phyloP scores from a whole-genome alignment of 2,797 vertebrate species.

The Oceanodroma leucorhoa region DNA sequence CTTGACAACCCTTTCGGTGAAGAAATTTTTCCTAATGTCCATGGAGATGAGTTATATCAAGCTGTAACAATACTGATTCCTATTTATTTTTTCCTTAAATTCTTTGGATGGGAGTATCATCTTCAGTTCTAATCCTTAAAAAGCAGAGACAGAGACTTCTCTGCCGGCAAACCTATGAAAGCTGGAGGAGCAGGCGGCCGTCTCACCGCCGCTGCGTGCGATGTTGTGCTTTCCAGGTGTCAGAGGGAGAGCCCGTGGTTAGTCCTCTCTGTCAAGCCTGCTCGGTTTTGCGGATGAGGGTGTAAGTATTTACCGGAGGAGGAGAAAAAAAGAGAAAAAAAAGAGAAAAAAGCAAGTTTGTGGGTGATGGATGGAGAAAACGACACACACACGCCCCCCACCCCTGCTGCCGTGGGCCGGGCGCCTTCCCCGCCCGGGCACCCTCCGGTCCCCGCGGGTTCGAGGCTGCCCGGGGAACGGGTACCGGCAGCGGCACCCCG shows the following conservation, averaged over 20 bases:
- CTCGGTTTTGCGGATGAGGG: fast-evolving
- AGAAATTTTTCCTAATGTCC: no score
- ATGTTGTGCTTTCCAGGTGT: fast-evolving
- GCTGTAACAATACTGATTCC: background rate
- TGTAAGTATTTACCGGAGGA: no score
- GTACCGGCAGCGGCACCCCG: background rate
- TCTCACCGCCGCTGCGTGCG: fast-evolving
- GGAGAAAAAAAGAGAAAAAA: background rate
- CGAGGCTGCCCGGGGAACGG: background rate
- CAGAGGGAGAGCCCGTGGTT: fast-evolving
- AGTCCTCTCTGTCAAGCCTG: fast-evolving
- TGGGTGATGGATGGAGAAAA: background rate
- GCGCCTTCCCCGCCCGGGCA: no score
- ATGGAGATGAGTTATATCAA: background rate
- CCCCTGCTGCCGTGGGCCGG: no score
- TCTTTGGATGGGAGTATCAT: background rate
- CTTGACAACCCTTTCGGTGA: no score
- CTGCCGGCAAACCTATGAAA: no score
- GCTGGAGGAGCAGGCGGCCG: background rate
- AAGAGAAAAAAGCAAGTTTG: no score
- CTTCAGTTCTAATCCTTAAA: background rate
- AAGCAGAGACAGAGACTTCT: background rate
- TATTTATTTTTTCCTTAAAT: background rate
- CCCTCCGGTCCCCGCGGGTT: fast-evolving
- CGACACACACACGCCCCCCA: no score